Base-by-base conservation (phyloP, 1,140 invertebrate genomes). In the Drosophila takahashii region DNA sequence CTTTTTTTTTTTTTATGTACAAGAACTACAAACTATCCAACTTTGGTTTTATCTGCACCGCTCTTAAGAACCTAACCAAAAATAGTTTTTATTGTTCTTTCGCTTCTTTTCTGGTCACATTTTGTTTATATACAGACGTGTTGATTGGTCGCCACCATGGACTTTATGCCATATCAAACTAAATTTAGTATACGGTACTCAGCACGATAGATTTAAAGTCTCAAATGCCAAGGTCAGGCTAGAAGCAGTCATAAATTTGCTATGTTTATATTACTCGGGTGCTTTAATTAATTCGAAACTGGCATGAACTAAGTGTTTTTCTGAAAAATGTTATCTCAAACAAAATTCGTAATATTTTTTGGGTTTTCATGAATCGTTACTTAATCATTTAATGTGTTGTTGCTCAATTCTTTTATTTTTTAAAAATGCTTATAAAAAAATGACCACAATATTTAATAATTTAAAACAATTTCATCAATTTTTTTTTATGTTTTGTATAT, bases 141-240 rank as follows among this genome's bases (percentile, higher is more conserved):
- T 58, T 76, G 72, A 76, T 67, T 76, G 34, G 52, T 53, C 48
- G 44, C 13, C 66, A 70, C 11, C 29, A 44, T 15, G 57, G 39
- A 47, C 61, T 58, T 42, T 22, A 26, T 56, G 44, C 48, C 18
- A 75, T 52, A 65, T 75, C 36, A 39, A 48, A 70, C 66, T 70
- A 70, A 47, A 70, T 56, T 56, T 70, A 70, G 64, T 67, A 22
- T 1, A 22, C 22, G 22, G 22, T 22, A 22, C 26, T 42, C 34
- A 64, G 74, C 50, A 16, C 47, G 18, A 42, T 45, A 60, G 66
- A 58, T 61, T 81, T 77, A 66, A 77, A 65, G 45, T 57, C 79
- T 72, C 34, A 26, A 81, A 81, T 79, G 69, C 62, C 75, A 81
- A 81, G 79, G 79, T 81, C 75, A 72, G 42, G n/a, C 48, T 62